Conservation (phyloP, 2,797 vertebrate species). For the Falco concolor region DNA sequence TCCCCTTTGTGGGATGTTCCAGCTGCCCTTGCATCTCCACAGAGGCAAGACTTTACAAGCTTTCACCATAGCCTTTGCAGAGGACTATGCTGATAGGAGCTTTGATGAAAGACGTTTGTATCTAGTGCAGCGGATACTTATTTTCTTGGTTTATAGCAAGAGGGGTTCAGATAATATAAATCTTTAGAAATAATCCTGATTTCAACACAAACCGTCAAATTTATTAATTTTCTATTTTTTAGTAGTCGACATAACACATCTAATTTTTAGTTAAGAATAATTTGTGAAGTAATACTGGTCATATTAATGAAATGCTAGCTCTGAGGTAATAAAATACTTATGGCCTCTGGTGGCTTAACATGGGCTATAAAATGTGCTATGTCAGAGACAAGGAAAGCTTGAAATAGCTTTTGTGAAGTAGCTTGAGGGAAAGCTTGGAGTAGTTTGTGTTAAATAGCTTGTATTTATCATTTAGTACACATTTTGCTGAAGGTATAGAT, state of each 20-base stretch:
- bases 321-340: conserved; percentile 1
- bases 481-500: background rate
- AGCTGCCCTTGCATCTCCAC: background rate
- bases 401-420: conserved; percentile 2
- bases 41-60: background rate
- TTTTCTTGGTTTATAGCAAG: background rate
- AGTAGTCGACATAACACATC: background rate
- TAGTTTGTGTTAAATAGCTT: background rate
- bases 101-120: background rate
- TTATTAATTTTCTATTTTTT: background rate
- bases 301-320: conserved; percentile 4
- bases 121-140: background rate
- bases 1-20: background rate
- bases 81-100: background rate
- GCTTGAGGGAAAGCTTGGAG: background rate
- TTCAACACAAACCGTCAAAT: background rate
- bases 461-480: background rate
- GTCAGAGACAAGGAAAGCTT: background rate
- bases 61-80: background rate
- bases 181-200: background rate
- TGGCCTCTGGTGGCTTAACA: background rate
- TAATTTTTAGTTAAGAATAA: conserved; percentile 12
- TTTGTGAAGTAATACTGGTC: background rate
- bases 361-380: background rate
- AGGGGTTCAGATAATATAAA: background rate